Conservation (phyloP, 2,113 vertebrate genomes). For the Oncorhynchus mykiss region DNA sequence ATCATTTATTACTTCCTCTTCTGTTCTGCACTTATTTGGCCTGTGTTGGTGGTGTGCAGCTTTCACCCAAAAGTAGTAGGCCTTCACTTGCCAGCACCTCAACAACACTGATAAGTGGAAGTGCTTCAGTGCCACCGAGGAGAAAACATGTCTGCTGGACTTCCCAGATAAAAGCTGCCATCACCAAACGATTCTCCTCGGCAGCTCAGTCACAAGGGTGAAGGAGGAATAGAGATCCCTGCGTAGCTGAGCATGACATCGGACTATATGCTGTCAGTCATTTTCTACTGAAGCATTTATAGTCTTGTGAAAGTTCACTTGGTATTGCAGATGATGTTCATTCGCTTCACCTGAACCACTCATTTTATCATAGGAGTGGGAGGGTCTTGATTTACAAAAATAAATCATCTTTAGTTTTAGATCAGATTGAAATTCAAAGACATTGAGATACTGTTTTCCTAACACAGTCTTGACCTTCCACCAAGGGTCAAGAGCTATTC, state of each 20-base stretch:
- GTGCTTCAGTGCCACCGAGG: constrained; percentile 53
- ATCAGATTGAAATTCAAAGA: background rate
- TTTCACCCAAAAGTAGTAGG: constrained; percentile 22
- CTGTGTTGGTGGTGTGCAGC: background rate
- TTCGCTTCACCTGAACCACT: background rate
- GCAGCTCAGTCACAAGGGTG: constrained; percentile 35
- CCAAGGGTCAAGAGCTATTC: too few relatives aligned
- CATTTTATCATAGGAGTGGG: background rate
- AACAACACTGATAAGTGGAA: constrained; percentile 17
- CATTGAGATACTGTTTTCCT: background rate
- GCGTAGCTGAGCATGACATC: constrained; percentile 38
- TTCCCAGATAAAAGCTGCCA: constrained; percentile 61
- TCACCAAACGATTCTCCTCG: constrained; percentile 41
- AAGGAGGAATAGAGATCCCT: constrained; percentile 33
- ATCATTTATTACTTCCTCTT: background rate
- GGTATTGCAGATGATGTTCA: background rate
- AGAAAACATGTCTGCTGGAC: constrained; percentile 55
- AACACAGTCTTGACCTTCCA: too few relatives aligned
- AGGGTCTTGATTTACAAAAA: background rate
- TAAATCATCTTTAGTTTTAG: background rate
- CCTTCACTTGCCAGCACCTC: too few relatives aligned
- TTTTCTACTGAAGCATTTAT: background rate
- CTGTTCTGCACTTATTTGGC: background rate
- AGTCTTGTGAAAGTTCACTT: background rate
- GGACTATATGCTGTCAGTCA: constrained; percentile 8